These are phyloP conservation scores for Coptodon rendalli DNA, from an alignment of 2,113 vertebrate species.

Conservation along the genomic window DNA sequence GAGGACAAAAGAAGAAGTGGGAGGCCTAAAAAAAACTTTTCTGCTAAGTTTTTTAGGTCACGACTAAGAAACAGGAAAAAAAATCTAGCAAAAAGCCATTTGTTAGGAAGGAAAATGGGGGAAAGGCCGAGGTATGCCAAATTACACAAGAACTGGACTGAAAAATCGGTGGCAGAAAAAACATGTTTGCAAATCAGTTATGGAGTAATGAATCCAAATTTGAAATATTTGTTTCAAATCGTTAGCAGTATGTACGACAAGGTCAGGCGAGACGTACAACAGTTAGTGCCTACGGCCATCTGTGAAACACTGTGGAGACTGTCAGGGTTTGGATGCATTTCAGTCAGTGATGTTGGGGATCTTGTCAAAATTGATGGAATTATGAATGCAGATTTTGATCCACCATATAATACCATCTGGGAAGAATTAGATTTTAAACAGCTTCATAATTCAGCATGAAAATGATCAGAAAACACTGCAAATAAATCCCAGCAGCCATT, in stretches of 20 bases:
- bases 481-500: not conserved
- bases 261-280: not conserved
- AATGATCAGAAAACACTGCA: not conserved
- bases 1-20: not conserved
- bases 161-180: not conserved
- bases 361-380: not conserved
- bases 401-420: not conserved
- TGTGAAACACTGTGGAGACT: not conserved
- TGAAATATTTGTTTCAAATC: not conserved
- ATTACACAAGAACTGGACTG: not conserved
- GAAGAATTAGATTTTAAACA: not conserved
- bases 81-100: not conserved
- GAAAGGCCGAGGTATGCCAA: not conserved
- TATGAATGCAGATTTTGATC: not conserved
- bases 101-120: not conserved
- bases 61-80: not conserved
- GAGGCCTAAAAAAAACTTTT: not conserved
- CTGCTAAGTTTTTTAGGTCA: not conserved
- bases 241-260: not conserved
- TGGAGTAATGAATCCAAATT: not conserved
- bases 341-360: not conserved
- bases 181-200: not conserved
- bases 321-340: not conserved
- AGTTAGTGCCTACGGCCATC: not conserved
- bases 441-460: not conserved